Base-by-base conservation (phyloP, 2,888 invertebrate species). In the Teinopalpus imperialis region DNA sequence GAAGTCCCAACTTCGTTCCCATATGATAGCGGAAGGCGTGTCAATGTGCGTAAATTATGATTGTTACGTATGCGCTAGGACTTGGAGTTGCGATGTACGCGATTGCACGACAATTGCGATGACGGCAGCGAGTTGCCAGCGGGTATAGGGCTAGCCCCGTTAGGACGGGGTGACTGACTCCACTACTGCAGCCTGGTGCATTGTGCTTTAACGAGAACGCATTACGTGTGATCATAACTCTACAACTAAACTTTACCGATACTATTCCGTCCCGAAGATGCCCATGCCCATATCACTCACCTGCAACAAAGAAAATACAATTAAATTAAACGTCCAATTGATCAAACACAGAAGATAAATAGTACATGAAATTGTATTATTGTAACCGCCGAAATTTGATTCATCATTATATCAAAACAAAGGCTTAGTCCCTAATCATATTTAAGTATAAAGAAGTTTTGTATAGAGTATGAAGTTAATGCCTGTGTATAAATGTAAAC, bases 131-230 rank as follows among this genome's bases (percentile, higher is more conserved):
- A 48, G 53, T 55, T 52, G 59, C 59, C 55, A 53, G 53, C 63
- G 72, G 79, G 69, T 81, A 75, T 81, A 86, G 86, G 86, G 83
- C 86, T 78, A 80, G 78, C 74, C 80, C 87, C 86, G 86, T 87
- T 86, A 86, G 76, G 74, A 70, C 75, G 86, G 76, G 87, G 87
- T 87, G 86, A 87, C 74, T 87, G 87, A 87, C 87, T 81, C 71
- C 66, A 74, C 67, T 79, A 77, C 73, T 81, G 82, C 81, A 83
- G 76, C 83, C 82, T 85, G 87, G 87, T 85, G 87, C 87, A 88
- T 86, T 86, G 87, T 85, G 87, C 86, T 83, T 81, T 82, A 87
- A 86, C 80, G 81, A 83, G 87, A 82, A 82, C 87, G 71, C 77
- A 79, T 74, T 81, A 77, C 76, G 76, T 77, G 74, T 78, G 74